Evolutionary conservation across 2,888 invertebrate genomes (phyloP).

Genomic region (Cheilosia variabilis): DNA sequence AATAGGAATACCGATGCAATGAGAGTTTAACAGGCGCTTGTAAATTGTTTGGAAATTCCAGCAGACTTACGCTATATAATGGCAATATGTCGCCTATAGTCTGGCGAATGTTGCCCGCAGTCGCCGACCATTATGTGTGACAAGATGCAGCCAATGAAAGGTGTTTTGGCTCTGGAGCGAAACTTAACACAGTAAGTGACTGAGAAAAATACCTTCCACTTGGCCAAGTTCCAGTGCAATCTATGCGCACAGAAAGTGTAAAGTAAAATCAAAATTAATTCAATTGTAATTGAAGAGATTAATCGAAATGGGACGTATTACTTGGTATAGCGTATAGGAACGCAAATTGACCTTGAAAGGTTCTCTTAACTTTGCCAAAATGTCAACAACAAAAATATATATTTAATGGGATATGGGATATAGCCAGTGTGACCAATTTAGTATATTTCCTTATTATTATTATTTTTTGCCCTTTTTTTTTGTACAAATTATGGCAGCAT

Average conservation of each 20-base stretch:
- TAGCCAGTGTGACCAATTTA: too few species aligned
- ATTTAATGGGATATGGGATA: too few species aligned
- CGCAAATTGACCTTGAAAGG: too few species aligned
- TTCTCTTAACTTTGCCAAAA: too few species aligned
- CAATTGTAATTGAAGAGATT: conserved; percentile 24
- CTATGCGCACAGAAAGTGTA: conserved; percentile 51
- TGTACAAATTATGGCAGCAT: too few species aligned
- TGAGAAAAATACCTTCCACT: conserved; percentile 46
- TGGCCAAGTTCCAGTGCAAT: conserved; percentile 19
- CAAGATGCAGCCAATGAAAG: conserved; percentile 21
- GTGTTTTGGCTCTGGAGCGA: conserved; percentile 25
- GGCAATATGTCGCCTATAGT: conserved; percentile 38
- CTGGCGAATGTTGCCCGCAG: conserved; percentile 8
- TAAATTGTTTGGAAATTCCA: conserved; percentile 70
- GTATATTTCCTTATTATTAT: too few species aligned
- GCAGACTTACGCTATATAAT: conserved; percentile 43
- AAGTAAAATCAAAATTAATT: conserved; percentile 54
- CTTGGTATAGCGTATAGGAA: too few species aligned
- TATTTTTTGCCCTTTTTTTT: too few species aligned
- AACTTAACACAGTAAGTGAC: conserved; percentile 56
- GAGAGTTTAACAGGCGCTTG: conserved; percentile 70
- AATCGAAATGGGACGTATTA: too few species aligned
- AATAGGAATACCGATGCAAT: conserved; percentile 66
- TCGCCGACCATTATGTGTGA: conserved; percentile 20
- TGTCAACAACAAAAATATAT: too few species aligned